A percentile compares a stretch with the other conserved stretches of the same genome.
Evolutionary conservation across 2,797 vertebrate species (phyloP).

Genomic region (Erethizon dorsatum): DNA sequence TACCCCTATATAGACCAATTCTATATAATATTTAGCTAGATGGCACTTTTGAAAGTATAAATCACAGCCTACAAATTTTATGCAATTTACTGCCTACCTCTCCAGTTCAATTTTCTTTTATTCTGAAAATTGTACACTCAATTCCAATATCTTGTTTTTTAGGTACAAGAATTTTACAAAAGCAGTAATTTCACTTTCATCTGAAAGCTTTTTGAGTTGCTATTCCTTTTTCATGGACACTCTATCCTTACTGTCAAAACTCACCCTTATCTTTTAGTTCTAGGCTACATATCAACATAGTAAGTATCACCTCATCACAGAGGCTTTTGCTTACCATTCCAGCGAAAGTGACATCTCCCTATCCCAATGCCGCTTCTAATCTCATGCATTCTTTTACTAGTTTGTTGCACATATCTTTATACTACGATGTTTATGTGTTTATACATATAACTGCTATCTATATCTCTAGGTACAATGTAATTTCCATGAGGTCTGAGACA

Average conservation of each 20-base stretch:
- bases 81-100: background rate
- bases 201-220: background rate
- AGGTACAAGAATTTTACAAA: background rate
- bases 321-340: background rate
- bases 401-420: background rate
- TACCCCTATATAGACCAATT: background rate
- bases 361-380: background rate
- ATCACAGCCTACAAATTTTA: background rate
- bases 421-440: background rate
- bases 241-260: background rate
- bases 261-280: background rate
- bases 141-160: background rate
- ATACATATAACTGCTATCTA: background rate
- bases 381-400: background rate
- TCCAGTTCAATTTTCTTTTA: background rate
- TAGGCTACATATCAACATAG: background rate
- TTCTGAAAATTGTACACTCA: background rate
- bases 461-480: background rate
- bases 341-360: background rate
- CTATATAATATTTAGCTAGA: background rate
- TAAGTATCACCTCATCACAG: background rate
- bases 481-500: background rate
- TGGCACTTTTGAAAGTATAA: conserved; percentile 34
- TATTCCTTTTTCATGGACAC: background rate
- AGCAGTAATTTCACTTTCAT: background rate